phyloP scores from a whole-genome alignment of 1,140 invertebrate species.

The Polypedilum vanderplanki region DNA sequence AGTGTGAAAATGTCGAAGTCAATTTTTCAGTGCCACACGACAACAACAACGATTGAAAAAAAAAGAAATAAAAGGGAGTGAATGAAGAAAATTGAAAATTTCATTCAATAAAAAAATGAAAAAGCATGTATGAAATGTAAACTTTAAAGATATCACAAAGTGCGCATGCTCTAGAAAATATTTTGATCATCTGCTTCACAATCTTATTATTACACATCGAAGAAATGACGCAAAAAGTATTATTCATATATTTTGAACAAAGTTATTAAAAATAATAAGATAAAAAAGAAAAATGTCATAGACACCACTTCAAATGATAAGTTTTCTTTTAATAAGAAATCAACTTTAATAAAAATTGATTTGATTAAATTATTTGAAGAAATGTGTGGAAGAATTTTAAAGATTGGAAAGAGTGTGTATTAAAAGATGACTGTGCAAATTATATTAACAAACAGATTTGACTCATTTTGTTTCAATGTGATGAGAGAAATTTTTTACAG shows the following conservation, averaged over 20 bases:
- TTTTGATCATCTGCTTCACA: neutral
- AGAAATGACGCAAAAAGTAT: neutral
- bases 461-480: too few relatives aligned
- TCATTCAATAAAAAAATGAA: neutral
- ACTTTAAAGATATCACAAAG: neutral
- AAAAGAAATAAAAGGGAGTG: neutral
- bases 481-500: too few relatives aligned
- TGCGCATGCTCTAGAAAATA: neutral
- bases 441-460: too few relatives aligned
- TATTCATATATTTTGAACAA: neutral
- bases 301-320: neutral
- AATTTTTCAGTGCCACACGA: neutral
- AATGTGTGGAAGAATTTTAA: too few relatives aligned
- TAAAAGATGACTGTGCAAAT: too few relatives aligned
- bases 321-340: too few relatives aligned
- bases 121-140: neutral
- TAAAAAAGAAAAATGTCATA: neutral
- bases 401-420: too few relatives aligned
- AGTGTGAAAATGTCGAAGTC: slow-evolving; percentile 10
- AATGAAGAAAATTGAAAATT: neutral
- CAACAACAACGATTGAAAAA: neutral
- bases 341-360: too few relatives aligned
- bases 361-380: too few relatives aligned
- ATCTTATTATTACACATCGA: neutral
- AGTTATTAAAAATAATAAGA: too few relatives aligned